Evolutionary conservation across 2,113 vertebrate species (phyloP), one percentile per base, ranked within the genome.

Genomic region (Eubucco bourcierii): DNA sequence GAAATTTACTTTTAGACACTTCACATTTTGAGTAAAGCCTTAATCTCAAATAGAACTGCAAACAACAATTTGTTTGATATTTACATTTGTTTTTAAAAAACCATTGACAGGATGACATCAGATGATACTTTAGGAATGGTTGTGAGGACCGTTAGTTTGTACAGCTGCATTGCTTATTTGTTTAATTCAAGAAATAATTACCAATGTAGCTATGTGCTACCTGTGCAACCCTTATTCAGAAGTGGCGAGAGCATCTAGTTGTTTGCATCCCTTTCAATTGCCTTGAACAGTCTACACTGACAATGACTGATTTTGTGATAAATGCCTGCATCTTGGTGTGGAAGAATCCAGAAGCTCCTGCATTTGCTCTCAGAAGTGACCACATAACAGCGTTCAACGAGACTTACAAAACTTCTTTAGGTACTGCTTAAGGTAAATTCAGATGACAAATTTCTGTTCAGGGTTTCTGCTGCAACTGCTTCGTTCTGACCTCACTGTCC

Each of bases 61-160:
- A 72, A 11, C 15, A 9, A 7, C 7, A 12, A n/a, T 61, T 77
- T 44, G 10, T 20, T n/a, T 85, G 31, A 21, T 52, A 14, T 16
- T 75, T 1, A 4, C 33, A 3, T 29, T 59, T 4, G 37, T 52
- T 68, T 44, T 47, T n/a, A 17, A 9, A 10, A 37, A 27, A 41
- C 4, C 0, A 0, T 63, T 74, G 8, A 31, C 27, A 31, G 33
- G 31, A 27, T 39, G 34, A 46, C 16, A 50, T 10, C 28, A 5
- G 44, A 6, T 25, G 25, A 64, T 64, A 63, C 27, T 53, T 37
- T 59, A 12, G 19, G 8, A 66, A 77, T 10, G 20, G 6, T 63
- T 82, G 31, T 46, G 50, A 68, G 50, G 78, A 59, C 1, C 3
- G 12, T 33, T 63, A 29, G 3, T 17, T 72, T 5, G 2, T 52